Evolutionary conservation across 2,113 vertebrate genomes (phyloP).

Genomic region (Corythoichthys intestinalis): DNA sequence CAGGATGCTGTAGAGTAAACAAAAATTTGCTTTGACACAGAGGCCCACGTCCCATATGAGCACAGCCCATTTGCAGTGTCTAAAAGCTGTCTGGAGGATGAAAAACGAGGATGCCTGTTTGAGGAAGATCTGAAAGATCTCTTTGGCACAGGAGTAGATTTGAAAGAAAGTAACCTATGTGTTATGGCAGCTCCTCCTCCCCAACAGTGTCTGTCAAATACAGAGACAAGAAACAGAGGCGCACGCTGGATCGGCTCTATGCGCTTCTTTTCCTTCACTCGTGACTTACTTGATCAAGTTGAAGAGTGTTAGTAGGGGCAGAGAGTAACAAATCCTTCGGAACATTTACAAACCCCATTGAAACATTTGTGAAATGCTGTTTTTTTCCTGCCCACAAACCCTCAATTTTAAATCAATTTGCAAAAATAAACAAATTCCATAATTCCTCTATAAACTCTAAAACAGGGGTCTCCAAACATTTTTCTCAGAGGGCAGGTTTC

Average conservation of each 20-base stretch:
- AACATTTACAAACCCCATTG: constrained; percentile 34
- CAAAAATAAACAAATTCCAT: not conserved
- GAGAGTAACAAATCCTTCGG: constrained; percentile 14
- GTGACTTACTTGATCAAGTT: constrained; percentile 35
- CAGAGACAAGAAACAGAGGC: constrained; percentile 54
- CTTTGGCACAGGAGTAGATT: constrained; percentile 57
- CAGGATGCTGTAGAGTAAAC: constrained; percentile 22
- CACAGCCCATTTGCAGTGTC: constrained; percentile 37
- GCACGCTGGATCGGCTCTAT: constrained; percentile 38
- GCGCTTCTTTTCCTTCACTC: constrained; percentile 36
- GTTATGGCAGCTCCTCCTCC: constrained; percentile 47
- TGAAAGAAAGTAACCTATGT: constrained; percentile 52
- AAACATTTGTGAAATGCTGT: constrained; percentile 31
- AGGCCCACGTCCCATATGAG: constrained; percentile 17
- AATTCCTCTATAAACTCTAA: too few relatives aligned
- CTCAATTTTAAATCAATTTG: constrained; percentile 8
- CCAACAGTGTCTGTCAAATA: constrained; percentile 46
- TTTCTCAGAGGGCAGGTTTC: too few relatives aligned
- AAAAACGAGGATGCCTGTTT: constrained; percentile 33
- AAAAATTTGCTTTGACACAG: constrained; percentile 46
- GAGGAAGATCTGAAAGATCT: constrained; percentile 49
- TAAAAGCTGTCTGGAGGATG: constrained; percentile 39
- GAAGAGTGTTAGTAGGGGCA: constrained; percentile 20
- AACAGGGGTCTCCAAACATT: too few relatives aligned
- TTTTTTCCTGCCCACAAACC: constrained; percentile 15